These are phyloP conservation scores for Habropoda laboriosa DNA, from an alignment of 1,140 invertebrate genomes.

Conservation along the genomic window DNA sequence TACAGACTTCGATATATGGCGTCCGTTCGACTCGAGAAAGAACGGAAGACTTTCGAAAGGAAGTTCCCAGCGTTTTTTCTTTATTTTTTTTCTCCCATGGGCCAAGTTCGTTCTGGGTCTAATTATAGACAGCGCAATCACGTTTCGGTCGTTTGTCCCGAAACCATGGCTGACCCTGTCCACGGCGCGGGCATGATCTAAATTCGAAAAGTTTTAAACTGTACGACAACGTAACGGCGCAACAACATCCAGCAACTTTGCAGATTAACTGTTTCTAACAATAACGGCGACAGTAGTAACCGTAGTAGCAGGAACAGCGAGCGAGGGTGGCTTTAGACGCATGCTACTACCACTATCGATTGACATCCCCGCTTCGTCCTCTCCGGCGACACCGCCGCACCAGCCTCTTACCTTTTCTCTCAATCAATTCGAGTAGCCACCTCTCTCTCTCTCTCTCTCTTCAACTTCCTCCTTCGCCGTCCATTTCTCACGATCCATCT, in stretches of 20 bases:
- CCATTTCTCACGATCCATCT: background rate
- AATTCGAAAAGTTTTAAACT: conserved; percentile 56
- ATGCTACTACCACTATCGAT: conserved; percentile 73
- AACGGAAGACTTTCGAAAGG: background rate
- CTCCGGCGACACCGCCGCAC: conserved; percentile 35
- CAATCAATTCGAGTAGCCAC: conserved; percentile 55
- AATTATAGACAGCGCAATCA: conserved; percentile 44
- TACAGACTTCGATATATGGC: background rate
- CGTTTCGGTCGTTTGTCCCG: conserved; percentile 3
- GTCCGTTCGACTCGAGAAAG: background rate
- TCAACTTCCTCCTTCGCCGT: background rate
- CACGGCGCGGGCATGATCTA: background rate
- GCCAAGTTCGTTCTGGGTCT: conserved; percentile 5
- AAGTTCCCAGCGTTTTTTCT: background rate
- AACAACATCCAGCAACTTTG: conserved; percentile 44
- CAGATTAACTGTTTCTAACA: conserved; percentile 59
- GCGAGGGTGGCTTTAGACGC: conserved; percentile 63
- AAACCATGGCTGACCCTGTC: background rate
- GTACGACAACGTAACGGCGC: conserved; percentile 15
- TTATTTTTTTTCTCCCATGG: background rate
- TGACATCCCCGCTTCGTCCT: conserved; percentile 64
- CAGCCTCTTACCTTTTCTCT: conserved; percentile 59
- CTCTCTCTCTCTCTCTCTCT: conserved; percentile 31
- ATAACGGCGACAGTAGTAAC: conserved; percentile 44
- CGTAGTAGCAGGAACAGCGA: conserved; percentile 14